Conservation (phyloP, 2,797 vertebrate genomes). For the Calcarius lapponicus region DNA sequence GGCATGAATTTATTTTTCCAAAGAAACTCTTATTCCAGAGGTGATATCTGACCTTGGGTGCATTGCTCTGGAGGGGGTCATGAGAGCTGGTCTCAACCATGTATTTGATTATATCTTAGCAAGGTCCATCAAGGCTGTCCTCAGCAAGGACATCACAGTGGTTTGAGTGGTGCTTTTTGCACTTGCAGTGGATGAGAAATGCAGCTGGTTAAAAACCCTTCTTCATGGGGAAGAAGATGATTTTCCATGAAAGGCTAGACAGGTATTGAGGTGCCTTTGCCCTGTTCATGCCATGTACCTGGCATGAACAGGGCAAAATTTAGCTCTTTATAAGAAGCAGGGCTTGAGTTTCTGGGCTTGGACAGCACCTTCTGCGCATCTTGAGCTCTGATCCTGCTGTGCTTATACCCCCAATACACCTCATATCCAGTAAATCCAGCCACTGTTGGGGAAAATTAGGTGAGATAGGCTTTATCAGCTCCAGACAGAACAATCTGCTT, state of each 20-base stretch:
- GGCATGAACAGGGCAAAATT: not conserved
- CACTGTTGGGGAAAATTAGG: not conserved
- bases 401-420: not conserved
- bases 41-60: not conserved
- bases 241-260: not conserved
- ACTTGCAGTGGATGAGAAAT: not conserved
- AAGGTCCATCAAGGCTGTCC: not conserved
- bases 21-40: not conserved
- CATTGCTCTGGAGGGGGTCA: not conserved
- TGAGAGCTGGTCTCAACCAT: rapidly evolving
- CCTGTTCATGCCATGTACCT: not conserved
- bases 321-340: not conserved
- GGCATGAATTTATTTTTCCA: not conserved
- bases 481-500: not conserved
- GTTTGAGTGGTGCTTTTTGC: not conserved
- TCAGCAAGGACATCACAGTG: not conserved
- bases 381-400: not conserved
- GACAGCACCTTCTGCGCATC: not conserved
- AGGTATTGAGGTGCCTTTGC: not conserved
- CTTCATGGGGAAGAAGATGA: not conserved
- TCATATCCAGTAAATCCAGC: not conserved
- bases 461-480: not conserved
- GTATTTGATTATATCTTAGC: not conserved
- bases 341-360: not conserved
- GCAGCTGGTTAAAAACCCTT: not conserved